phyloP scores from a whole-genome alignment of 2,113 vertebrate genomes.

The Xenopus tropicalis region DNA sequence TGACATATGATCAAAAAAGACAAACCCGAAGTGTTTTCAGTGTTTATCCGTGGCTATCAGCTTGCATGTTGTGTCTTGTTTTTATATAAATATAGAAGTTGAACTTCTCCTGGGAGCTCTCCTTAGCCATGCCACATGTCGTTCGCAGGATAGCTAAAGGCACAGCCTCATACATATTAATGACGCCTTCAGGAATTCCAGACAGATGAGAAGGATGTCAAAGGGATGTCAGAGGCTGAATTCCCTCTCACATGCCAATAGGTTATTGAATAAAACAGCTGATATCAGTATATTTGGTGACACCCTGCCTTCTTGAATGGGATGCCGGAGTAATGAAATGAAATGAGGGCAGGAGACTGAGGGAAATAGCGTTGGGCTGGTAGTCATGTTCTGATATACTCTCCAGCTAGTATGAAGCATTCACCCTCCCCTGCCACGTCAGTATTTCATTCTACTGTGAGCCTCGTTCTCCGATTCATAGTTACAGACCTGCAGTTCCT shows the following conservation, averaged over 20 bases:
- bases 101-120: constrained; percentile 18
- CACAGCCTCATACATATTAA: constrained; percentile 40
- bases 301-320: constrained; percentile 27
- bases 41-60: too few species aligned
- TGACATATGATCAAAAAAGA: too few species aligned
- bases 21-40: too few species aligned
- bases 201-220: constrained; percentile 40
- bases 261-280: constrained; percentile 38
- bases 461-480: too few species aligned
- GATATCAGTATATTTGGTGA: constrained; percentile 40
- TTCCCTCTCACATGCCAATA: constrained; percentile 43
- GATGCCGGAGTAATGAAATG: constrained; percentile 30
- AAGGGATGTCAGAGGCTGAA: constrained; percentile 27
- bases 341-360: constrained; percentile 16
- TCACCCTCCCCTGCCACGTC: too few species aligned
- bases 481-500: too few species aligned
- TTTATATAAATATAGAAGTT: constrained; percentile 22
- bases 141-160: constrained; percentile 19
- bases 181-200: constrained; percentile 25
- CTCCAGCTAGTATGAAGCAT: not conserved
- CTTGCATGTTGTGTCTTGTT: constrained; percentile 14
- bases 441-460: too few species aligned
- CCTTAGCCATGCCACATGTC: constrained; percentile 19
- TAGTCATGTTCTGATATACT: not conserved
- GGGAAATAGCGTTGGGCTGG: constrained; percentile 20